These are phyloP conservation scores for Erannis defoliaria DNA, from an alignment of 2,888 invertebrate species.

Conservation along the genomic window DNA sequence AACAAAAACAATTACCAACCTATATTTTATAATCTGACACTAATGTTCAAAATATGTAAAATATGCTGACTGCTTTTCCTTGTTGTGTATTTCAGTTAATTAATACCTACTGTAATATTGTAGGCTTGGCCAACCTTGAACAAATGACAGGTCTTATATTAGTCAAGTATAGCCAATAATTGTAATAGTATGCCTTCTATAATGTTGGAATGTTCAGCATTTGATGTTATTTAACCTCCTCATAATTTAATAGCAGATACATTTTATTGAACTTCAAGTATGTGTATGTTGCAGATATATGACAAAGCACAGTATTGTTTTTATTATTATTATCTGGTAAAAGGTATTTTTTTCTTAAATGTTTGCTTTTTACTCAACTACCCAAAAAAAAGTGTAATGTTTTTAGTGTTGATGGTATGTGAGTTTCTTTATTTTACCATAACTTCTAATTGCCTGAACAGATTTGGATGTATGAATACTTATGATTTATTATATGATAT, in stretches of 20 bases:
- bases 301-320: no score
- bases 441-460: no score
- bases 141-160: slow-evolving; percentile 1
- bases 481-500: no score
- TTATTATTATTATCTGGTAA: no score
- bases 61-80: slow-evolving; percentile 21
- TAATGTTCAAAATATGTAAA: slow-evolving; percentile 22
- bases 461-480: no score
- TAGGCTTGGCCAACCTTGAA: slow-evolving; percentile 20
- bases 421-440: no score
- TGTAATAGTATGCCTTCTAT: not conserved
- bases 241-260: not conserved
- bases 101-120: slow-evolving; percentile 6
- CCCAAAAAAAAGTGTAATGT: no score
- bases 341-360: no score
- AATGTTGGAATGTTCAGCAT: not conserved
- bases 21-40: slow-evolving; percentile 12
- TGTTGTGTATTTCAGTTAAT: slow-evolving; percentile 16
- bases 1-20: slow-evolving; percentile 13
- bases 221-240: slow-evolving; percentile 1
- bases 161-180: slow-evolving; percentile 7
- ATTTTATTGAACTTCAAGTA: not conserved
- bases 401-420: no score
- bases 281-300: not conserved
- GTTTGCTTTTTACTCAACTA: no score